These are phyloP conservation scores for Hypocryptadius cinnamomeus DNA, from an alignment of 2,113 vertebrate genomes.

Conservation along the genomic window DNA sequence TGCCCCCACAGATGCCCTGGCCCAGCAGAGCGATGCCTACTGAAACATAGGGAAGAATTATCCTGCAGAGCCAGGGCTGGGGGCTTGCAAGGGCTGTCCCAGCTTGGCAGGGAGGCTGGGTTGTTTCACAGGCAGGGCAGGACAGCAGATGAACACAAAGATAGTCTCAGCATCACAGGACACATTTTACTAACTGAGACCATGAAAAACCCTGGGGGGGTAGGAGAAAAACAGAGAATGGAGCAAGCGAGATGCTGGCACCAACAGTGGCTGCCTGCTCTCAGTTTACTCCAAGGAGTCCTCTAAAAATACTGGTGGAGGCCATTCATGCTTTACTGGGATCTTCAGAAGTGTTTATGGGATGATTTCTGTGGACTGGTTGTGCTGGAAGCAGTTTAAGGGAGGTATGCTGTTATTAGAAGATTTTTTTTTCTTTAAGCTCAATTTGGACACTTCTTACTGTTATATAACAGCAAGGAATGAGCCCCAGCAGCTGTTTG, in stretches of 20 bases:
- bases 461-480: conserved; percentile 45
- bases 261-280: conserved; percentile 20
- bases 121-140: not conserved
- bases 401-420: conserved; percentile 63
- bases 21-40: not conserved
- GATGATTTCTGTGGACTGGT: conserved; percentile 67
- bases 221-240: not conserved
- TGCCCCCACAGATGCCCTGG: not conserved
- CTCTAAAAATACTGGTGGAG: conserved; percentile 52
- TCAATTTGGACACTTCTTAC: conserved; percentile 47
- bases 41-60: not conserved
- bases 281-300: conserved; percentile 60
- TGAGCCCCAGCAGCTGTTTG: conserved; percentile 64
- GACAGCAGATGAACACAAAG: not conserved
- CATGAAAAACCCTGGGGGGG: not conserved
- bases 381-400: conserved; percentile 63
- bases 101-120: not conserved
- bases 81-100: not conserved
- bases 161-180: not conserved
- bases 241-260: conserved; percentile 8
- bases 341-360: conserved; percentile 71
- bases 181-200: not conserved
- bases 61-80: not conserved
- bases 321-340: conserved; percentile 41
- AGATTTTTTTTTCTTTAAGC: conserved; percentile 12